phyloP scores from a whole-genome alignment of 2,113 vertebrate species.

The Copsychus sechellarum region DNA sequence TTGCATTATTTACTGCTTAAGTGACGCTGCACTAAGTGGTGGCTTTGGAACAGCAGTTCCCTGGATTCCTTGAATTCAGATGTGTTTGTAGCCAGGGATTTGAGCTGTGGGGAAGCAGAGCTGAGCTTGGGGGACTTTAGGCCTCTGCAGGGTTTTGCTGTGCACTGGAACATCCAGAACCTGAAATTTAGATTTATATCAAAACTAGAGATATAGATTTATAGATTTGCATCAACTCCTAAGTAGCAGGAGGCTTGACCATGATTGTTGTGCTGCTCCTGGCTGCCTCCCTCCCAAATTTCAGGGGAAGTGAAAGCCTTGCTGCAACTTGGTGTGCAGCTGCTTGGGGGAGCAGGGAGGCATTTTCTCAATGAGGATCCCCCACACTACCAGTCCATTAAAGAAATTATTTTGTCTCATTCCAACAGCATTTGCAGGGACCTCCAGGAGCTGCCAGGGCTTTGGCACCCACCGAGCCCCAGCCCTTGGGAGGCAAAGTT shows the following conservation, averaged over 20 bases:
- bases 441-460: neutral
- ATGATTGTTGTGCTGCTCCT: neutral
- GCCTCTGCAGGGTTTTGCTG: neutral
- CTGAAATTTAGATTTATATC: neutral
- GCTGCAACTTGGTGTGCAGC: neutral
- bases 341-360: neutral
- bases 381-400: accelerated
- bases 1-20: neutral
- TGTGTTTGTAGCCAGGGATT: neutral
- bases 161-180: neutral
- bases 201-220: neutral
- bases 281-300: neutral
- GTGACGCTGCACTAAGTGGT: neutral
- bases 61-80: neutral
- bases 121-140: neutral
- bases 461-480: neutral
- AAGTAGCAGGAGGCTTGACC: neutral
- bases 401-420: neutral
- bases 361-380: neutral
- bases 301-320: neutral
- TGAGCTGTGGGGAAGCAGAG: neutral
- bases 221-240: neutral
- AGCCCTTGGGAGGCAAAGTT: neutral
- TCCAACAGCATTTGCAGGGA: neutral
- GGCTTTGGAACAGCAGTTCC: neutral